phyloP scores from a whole-genome alignment of 2,888 invertebrate species.

The Archips crataeganus region DNA sequence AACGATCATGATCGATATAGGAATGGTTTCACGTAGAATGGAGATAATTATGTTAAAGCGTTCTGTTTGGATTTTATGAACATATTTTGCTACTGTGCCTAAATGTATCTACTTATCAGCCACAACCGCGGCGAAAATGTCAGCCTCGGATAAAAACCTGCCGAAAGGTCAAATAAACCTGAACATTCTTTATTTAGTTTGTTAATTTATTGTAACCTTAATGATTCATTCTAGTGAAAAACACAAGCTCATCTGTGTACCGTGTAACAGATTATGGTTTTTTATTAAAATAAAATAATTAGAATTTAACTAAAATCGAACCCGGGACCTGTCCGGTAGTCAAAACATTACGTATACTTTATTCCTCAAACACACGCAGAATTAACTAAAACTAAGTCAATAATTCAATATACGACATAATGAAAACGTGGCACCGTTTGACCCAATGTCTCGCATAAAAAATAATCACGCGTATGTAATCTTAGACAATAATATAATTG shows the following conservation, averaged over 20 bases:
- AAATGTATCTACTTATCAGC: not conserved
- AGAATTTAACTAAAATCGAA: too few species aligned
- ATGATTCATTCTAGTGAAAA: not conserved
- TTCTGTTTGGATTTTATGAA: not conserved
- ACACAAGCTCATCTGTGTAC: not conserved
- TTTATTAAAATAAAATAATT: too few species aligned
- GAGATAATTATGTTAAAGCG: too few species aligned
- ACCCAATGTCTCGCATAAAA: not conserved
- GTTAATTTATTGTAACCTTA: slow-evolving; percentile 11
- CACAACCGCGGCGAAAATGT: slow-evolving; percentile 21
- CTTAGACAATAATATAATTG: slow-evolving; percentile 17
- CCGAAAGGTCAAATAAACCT: slow-evolving; percentile 36
- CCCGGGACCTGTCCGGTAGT: too few species aligned
- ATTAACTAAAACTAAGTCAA: too few species aligned
- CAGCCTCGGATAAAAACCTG: slow-evolving; percentile 19
- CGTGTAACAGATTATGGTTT: not conserved
- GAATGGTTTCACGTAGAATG: too few species aligned
- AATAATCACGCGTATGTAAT: slow-evolving; percentile 6
- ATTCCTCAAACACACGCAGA: too few species aligned
- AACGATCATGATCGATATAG: too few species aligned
- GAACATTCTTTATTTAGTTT: slow-evolving; percentile 15
- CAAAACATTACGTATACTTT: too few species aligned
- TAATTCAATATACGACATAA: too few species aligned
- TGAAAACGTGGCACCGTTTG: not conserved
- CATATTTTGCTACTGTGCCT: not conserved